These are phyloP conservation scores for Passer domesticus DNA, from an alignment of 2,113 vertebrate species.

Conservation along the genomic window DNA sequence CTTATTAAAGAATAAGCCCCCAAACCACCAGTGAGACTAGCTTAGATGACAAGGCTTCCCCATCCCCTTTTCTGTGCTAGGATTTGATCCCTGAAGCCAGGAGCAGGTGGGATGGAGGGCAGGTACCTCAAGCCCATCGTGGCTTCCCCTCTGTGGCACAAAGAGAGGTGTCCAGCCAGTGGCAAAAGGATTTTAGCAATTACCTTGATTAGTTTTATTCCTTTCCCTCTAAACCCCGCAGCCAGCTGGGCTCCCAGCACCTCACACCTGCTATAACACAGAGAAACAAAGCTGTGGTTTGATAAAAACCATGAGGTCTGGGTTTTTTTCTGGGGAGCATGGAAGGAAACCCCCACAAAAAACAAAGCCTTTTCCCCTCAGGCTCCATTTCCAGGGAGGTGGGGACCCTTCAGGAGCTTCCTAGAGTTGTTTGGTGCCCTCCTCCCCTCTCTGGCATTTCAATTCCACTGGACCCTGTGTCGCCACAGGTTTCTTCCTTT, in stretches of 20 bases:
- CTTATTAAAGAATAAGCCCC: neutral
- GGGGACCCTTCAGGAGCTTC: neutral
- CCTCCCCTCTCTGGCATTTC: neutral
- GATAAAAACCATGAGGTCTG: neutral
- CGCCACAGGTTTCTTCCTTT: neutral
- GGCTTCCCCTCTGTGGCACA: neutral
- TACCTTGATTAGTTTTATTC: neutral
- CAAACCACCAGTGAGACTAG: neutral
- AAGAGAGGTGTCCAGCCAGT: accelerated
- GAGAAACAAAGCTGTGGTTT: neutral
- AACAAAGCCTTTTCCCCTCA: neutral
- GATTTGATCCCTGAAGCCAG: neutral
- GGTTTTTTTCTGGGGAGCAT: neutral
- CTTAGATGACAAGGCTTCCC: neutral
- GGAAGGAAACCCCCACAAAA: neutral
- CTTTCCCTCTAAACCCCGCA: neutral
- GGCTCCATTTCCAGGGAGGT: neutral
- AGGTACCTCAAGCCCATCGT: accelerated
- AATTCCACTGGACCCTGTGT: neutral
- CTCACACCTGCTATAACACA: neutral
- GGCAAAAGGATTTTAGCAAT: neutral
- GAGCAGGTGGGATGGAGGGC: neutral
- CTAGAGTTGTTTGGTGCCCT: neutral
- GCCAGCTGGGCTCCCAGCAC: neutral
- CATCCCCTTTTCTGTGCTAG: neutral